phyloP scores from a whole-genome alignment of 2,888 invertebrate genomes.

The Julus scanicus region DNA sequence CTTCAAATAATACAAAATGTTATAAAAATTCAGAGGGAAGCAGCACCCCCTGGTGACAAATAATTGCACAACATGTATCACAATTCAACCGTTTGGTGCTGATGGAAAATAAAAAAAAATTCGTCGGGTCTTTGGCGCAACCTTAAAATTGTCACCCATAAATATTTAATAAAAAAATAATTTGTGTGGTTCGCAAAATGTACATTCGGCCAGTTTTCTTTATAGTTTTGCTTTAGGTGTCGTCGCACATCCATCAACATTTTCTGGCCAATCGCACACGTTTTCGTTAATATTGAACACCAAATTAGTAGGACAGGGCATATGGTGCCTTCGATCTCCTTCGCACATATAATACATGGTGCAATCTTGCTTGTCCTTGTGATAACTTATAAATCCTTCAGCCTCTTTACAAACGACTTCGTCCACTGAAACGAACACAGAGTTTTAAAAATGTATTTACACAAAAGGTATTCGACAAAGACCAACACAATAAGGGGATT shows the following conservation, averaged over 20 bases:
- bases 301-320: conserved; percentile 92
- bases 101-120: background rate
- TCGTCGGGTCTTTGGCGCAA: background rate
- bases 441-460: too few relatives aligned
- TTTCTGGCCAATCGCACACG: conserved; percentile 96
- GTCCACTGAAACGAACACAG: conserved; percentile 73
- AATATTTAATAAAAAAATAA: conserved; percentile 33
- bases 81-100: conserved; percentile 20
- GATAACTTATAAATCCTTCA: conserved; percentile 95
- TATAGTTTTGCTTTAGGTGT: background rate
- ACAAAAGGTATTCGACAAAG: too few relatives aligned
- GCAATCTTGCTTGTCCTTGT: conserved; percentile 88
- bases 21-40: background rate
- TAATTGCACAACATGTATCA: conserved; percentile 22
- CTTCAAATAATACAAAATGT: conserved; percentile 29
- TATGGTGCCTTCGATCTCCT: conserved; percentile 93
- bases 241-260: conserved; percentile 81
- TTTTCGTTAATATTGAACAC: conserved; percentile 93
- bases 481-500: too few relatives aligned
- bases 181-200: background rate
- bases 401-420: conserved; percentile 91
- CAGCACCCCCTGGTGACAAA: background rate
- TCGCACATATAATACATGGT: conserved; percentile 97
- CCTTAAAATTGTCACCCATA: background rate
- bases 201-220: background rate